Conservation (phyloP, 2,888 invertebrate genomes). For the Drosophila greeni region DNA sequence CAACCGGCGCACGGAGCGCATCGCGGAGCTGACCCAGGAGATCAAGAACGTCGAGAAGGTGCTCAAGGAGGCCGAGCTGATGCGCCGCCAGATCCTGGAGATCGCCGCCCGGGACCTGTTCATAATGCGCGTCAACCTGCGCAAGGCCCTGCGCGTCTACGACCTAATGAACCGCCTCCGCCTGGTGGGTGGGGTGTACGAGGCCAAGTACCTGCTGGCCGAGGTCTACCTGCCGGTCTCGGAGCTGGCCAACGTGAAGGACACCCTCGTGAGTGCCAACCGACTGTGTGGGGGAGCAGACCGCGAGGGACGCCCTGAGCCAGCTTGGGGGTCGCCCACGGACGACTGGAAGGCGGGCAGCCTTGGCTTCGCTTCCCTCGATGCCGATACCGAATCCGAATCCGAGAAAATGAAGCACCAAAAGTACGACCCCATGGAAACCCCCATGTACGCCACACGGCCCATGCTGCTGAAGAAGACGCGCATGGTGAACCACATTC, state of each 20-base stretch:
- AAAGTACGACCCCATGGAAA: neutral
- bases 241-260: conserved; percentile 85
- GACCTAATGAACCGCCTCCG: conserved; percentile 93
- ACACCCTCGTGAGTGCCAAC: conserved; percentile 83
- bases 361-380: neutral
- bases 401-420: neutral
- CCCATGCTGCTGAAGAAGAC: conserved; percentile 83
- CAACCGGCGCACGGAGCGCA: conserved; percentile 85
- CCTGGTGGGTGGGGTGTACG: conserved; percentile 84
- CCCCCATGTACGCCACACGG: conserved; percentile 79
- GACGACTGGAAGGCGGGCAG: neutral
- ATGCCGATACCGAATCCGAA: neutral
- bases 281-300: conserved; percentile 9
- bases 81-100: conserved; percentile 84
- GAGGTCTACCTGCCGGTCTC: conserved; percentile 91
- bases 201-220: conserved; percentile 89
- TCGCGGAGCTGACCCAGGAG: conserved; percentile 85
- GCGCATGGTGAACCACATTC: conserved; percentile 9
- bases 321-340: neutral
- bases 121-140: conserved; percentile 88
- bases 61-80: conserved; percentile 86
- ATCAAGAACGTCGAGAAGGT: conserved; percentile 87
- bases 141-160: conserved; percentile 92
- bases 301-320: neutral
- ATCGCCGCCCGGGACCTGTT: conserved; percentile 53